Base-by-base conservation (phyloP, 64 coral and sea anemone species). In the Porites australiensis region DNA sequence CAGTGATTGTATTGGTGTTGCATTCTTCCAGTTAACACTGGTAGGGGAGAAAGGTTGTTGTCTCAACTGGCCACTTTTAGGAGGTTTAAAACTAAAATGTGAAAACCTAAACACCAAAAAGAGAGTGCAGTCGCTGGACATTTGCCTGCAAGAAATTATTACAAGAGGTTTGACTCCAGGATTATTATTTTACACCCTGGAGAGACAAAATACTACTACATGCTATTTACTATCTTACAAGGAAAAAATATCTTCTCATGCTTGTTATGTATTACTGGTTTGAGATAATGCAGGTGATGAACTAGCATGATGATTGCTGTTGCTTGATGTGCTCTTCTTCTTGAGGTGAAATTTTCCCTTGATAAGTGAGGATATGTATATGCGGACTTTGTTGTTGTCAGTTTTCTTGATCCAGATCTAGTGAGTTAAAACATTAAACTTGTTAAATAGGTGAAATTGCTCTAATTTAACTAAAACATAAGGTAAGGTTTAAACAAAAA, bases 351-450 rank as follows among this genome's bases (percentile, higher is more conserved):
- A 96, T 88, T 95, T 96, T 63, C 98, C 98, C 64, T 99, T 99
- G 44, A 94, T 89, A 43, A 99, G 88, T 3, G 94, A 93, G 8
- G 94, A 82, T 20, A 99, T 72, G 58, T 96, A 85, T 21, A 99
- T 96, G 63, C 87, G 93, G 54, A 92, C 77, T 77, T 99, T 99
- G 51, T 90, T 96, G 58, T 96, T 99, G 46, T 99, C 98, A 27
- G 91, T 90, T 74, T 96, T 99, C 94, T 99, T 99, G 77, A 99
- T 94, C 72, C 91, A 95, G 18, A 95, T 82, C 94, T 95, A 65
- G 6, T 37, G 27, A 37, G 27, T 37, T 37, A 79, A 68, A 82
- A 72, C 13, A 22, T 11, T 15, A 65, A 23, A 37, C 4, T 48
- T 21, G 44, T 37, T 37, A 37, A 37, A 37, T 37, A 37, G 27